Evolutionary conservation across 1,140 invertebrate species (phyloP), one percentile per base, ranked within the genome.

Genomic region (Euura lappo): DNA sequence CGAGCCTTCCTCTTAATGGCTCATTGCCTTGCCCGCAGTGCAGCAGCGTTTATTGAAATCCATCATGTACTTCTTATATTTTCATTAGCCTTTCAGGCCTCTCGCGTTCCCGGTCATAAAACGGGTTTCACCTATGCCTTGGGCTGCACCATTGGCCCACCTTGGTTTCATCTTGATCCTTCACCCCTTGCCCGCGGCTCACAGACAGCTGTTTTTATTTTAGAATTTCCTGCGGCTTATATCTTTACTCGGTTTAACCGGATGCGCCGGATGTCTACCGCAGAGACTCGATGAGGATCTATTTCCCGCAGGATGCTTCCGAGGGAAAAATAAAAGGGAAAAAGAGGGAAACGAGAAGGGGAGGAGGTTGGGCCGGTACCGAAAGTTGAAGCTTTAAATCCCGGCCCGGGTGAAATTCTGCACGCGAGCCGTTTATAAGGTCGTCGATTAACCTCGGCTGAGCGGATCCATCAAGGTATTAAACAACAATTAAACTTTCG

Each of bases 41-140:
- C 28, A 60, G 51, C 51, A 67, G 66, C 44, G 78, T 76, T 80
- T 81, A 82, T 83, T 85, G 79, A 79, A 83, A 85, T 85, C 81
- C 83, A 85, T 86, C 83, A 80, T 60, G 80, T 79, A 79, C 79
- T 83, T 83, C 83, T 85, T 85, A 86, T 85, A 85, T 86, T 86
- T 86, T 85, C 83, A 85, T 85, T 84, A 85, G 81, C 78, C 79
- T 81, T 81, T 80, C 78, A 79, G 71, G 74, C 28, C 28, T 28
- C 1, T 28, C 28, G 28, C 74, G 78, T 6, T 6, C 8, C 51
- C 75, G 79, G 78, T 85, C 82, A 80, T 85, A 83, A 85, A 70
- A 84, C 73, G 71, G 28, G 78, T 79, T 81, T 80, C 83, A 83
- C 81, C 81, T 83, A 79, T 79, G 79, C 79, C 80, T 76, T 72